Base-by-base conservation (phyloP, 30 jellyfish, hydroid and myxozoan species). In the Chrysaora quinquecirrha region DNA sequence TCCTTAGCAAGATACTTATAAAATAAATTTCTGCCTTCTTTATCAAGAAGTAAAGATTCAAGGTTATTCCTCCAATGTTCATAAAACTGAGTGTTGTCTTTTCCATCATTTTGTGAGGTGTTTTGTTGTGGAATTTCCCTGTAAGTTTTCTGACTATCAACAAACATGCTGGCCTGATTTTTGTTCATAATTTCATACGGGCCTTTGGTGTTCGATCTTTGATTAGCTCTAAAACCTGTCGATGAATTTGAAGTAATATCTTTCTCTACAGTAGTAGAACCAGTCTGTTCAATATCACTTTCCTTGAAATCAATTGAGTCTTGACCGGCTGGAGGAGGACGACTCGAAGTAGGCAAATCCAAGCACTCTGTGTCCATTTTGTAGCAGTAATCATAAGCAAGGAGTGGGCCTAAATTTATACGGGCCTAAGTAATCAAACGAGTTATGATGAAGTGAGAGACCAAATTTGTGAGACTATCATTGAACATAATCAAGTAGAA, bases 291-390 rank as follows among this genome's bases (percentile, higher is more conserved):
- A 50, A 73, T 48, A 38, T 80, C 88, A 21, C 74, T 77, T 30
- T 88, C 96, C 31, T 32, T 54, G 43, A 74, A 69, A 32, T 88
- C 96, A 46, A 73, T 72, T 34, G 96, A 87, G 75, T 88, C 96
- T 61, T 88, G 96, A 67, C 96, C 96, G 50, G 96, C 90, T 47
- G 96, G 96, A 56, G 93, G 89, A 62, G 90, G 93, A 29, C 96
- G 93, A 75, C 91, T 78, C 50, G 96, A 88, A 7, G 96, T 80
- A 11, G 90, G 93, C 83, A 88, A 80, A 63, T 76, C 78, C 80
- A 78, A 66, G 2, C 74, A 49, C 18, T 85, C 95, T 34, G 47
- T 72, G 87, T 83, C 87, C 87, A 83, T 83, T 63, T 73, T 72
- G 82, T 50, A n/a, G 60, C n/a, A n/a, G n/a, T n/a, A n/a, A n/a